Conservation (phyloP, 1,140 invertebrate genomes). For the Lethrus apterus region DNA sequence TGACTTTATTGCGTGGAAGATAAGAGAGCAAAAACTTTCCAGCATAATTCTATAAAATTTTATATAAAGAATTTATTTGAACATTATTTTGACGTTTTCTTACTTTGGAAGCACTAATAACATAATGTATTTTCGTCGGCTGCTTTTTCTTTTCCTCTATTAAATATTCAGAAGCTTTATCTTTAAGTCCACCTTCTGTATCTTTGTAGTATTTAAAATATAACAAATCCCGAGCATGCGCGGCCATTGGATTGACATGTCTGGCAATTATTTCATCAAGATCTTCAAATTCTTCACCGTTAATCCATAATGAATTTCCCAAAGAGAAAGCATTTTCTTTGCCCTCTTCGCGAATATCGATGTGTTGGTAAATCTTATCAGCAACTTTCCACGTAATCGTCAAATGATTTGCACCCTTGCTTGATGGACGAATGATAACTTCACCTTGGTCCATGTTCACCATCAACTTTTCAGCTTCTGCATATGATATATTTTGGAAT, state of each 20-base stretch:
- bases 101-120: constrained; percentile 74
- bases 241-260: constrained; percentile 93
- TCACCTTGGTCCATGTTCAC: constrained; percentile 92
- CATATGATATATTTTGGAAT: constrained; percentile 94
- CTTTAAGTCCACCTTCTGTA: constrained; percentile 61
- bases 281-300: constrained; percentile 91
- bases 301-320: constrained; percentile 82
- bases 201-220: constrained; percentile 86
- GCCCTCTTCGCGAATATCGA: constrained; percentile 90
- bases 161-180: constrained; percentile 81
- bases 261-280: constrained; percentile 98
- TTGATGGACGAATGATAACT: constrained; percentile 91
- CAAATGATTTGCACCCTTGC: constrained; percentile 86
- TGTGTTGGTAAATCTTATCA: constrained; percentile 90
- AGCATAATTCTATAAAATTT: constrained; percentile 61
- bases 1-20: constrained; percentile 71
- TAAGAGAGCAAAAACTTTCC: constrained; percentile 95
- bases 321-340: constrained; percentile 96
- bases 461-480: constrained; percentile 87
- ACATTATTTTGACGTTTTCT: constrained; percentile 12
- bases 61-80: neutral
- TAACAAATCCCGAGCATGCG: constrained; percentile 81
- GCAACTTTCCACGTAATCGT: constrained; percentile 98
- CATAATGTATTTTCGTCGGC: constrained; percentile 83
- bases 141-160: constrained; percentile 81